Base-by-base conservation (phyloP, 2,113 vertebrate genomes). In the Sula dactylatra region DNA sequence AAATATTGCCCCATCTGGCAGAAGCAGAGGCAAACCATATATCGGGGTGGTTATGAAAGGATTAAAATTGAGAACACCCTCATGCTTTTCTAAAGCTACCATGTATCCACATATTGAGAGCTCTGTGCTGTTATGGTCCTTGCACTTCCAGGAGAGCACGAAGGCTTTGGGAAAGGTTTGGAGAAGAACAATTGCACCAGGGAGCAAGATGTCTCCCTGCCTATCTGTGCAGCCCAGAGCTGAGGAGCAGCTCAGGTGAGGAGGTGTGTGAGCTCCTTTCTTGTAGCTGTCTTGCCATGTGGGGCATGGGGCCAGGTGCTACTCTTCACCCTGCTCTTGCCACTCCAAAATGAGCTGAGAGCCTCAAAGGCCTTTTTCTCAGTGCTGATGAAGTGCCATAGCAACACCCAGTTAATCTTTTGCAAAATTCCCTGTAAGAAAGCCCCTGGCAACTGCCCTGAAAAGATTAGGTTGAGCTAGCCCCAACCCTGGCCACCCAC, bases 241-340 rank as follows among this genome's bases (percentile, higher is more conserved):
- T 42, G 27, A 44, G 55, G 17, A 62, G 16, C 71, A 76, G 40
- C 50, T 89, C 5, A 4, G 34, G 10, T 1, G 12, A 50, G 32
- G 25, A 58, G 71, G 8, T 3, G 1, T 38, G 9, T 8, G 18
- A 87, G 25, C 25, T 11, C 27, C 29, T 79, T 49, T 45, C 24
- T 52, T 3, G 1, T 2, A 42, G 67, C 15, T 5, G 3, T 21
- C 24, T 49, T 15, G 18, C 9, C 4, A 3, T 17, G 38, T 1
- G 7, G 21, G 49, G 58, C 27, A n/a, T 11, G 5, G 18, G 21
- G 16, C n/a, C 2, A 3, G 52, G 16, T 1, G 4, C 71, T 71
- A 4, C 31, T 45, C 38, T 47, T 86, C 16, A 34, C 5, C 40
- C 31, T 10, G 16, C 47, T 44, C 40, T 52, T 8, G 3, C 31